phyloP scores from a whole-genome alignment of 2,888 invertebrate genomes.

The Himalopsyche anomala region DNA sequence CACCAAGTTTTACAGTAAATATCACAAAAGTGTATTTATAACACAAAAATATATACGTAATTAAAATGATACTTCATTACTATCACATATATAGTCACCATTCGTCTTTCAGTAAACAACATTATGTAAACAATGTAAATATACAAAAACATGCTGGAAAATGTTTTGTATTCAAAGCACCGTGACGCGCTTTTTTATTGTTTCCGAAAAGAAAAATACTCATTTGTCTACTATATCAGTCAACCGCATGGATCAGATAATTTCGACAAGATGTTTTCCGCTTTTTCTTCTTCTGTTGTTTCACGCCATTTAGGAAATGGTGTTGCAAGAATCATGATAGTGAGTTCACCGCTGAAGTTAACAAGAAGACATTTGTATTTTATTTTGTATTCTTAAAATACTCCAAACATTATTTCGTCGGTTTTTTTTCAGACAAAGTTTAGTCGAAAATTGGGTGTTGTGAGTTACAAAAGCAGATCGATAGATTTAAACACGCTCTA shows the following conservation, averaged over 20 bases:
- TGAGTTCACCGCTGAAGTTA: not conserved
- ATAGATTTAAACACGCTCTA: too few species aligned
- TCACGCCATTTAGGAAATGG: constrained; percentile 36
- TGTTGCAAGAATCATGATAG: not conserved
- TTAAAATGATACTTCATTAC: too few species aligned
- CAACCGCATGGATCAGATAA: constrained; percentile 38
- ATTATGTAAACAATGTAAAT: not conserved
- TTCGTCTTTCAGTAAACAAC: too few species aligned
- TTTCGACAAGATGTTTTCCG: constrained; percentile 42
- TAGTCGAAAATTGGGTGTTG: too few species aligned
- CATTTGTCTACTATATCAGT: constrained; percentile 14
- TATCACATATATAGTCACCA: too few species aligned
- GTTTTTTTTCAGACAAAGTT: too few species aligned
- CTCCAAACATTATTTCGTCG: too few species aligned
- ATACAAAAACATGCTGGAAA: constrained; percentile 4
- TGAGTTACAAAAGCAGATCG: too few species aligned
- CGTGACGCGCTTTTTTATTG: not conserved
- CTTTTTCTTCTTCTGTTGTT: constrained; percentile 16
- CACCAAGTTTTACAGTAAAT: too few species aligned
- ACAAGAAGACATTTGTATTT: not conserved
- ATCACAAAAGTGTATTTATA: too few species aligned
- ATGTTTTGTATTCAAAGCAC: not conserved
- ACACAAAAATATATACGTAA: too few species aligned
- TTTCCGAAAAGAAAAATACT: not conserved
- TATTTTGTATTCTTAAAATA: not conserved